Conservation (phyloP, 2,113 vertebrate species). For the Diadophis punctatus region DNA sequence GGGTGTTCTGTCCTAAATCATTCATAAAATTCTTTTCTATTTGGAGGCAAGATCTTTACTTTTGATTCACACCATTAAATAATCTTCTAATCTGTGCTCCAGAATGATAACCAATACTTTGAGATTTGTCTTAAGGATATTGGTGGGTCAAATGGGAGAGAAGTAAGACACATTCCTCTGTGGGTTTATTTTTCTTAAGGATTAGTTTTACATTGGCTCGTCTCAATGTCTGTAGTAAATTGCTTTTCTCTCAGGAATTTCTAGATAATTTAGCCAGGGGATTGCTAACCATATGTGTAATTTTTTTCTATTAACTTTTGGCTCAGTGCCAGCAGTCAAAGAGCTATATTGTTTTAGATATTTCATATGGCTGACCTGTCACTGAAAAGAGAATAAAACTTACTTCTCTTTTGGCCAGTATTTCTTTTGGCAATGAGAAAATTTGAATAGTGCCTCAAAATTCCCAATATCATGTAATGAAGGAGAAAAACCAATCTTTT, state of each 20-base stretch:
- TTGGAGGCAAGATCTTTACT: slow-evolving; percentile 50
- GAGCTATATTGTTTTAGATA: slow-evolving; percentile 50
- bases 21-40: slow-evolving; percentile 59
- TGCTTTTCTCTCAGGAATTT: slow-evolving; percentile 63
- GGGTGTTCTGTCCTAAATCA: slow-evolving; percentile 49
- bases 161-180: slow-evolving; percentile 48
- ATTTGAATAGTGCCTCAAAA: slow-evolving; percentile 28
- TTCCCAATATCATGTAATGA: slow-evolving; percentile 20
- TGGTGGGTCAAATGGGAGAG: slow-evolving; percentile 40
- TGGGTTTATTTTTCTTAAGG: slow-evolving; percentile 67
- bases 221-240: slow-evolving; percentile 57
- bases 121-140: slow-evolving; percentile 44
- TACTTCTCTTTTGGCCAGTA: slow-evolving; percentile 13
- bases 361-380: slow-evolving; percentile 44
- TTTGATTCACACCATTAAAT: slow-evolving; percentile 66
- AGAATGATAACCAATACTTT: slow-evolving; percentile 55
- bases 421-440: slow-evolving; percentile 41
- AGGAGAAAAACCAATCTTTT: slow-evolving; percentile 32
- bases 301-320: slow-evolving; percentile 44
- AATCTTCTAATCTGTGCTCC: slow-evolving; percentile 54
- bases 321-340: slow-evolving; percentile 42
- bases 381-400: slow-evolving; percentile 48
- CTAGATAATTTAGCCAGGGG: slow-evolving; percentile 61
- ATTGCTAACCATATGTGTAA: slow-evolving; percentile 49
- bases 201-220: slow-evolving; percentile 50